Evolutionary conservation across 2,888 invertebrate species (phyloP), one percentile per base, ranked within the genome.

Genomic region (Tachina fera): DNA sequence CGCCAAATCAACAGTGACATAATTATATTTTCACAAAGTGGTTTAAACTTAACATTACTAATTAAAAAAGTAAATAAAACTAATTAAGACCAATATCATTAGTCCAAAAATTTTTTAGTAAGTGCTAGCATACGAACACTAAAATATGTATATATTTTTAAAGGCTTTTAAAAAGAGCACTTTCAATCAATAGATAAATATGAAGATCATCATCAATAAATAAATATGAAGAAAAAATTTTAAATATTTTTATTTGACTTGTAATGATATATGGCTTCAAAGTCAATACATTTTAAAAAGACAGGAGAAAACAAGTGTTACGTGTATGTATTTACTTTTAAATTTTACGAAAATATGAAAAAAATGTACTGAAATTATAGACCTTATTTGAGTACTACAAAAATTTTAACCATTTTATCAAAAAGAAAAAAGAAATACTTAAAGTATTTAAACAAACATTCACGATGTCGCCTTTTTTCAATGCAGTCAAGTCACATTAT

Each of bases 381-480:
- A 31, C 43, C 43, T 61, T 61, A 11, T 19, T 16, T n/a, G 19
- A 2, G 8, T 22, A 49, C 16, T 65, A 3, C n/a, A 13, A 49
- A 9, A 51, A 63, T 16, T 10, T 31, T 16, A 67, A 11, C n/a
- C 49, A 47, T 56, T 76, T 61, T 56, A 67, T 67, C 47, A 8
- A 19, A 31, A 58, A 56, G 67, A 58, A 45, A 53, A 49, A 13
- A 53, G n/a, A 63, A 43, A 45, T 41, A 45, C 2, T 71, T 63
- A 47, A 71, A 47, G 19, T 63, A 70, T 56, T 63, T 47, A 19
- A 71, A 45, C 16, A 78, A 53, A 71, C 56, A 79, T 78, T 78
- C 14, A 19, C 47, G 39, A 39, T 71, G 71, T 71, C 70, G 51
- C 71, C 63, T 19, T 53, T 63, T 45, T 77, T 53, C 13, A 53